Evolutionary conservation across 2,797 vertebrate species (phyloP), one percentile per base, ranked within the genome.

Genomic region (Coranthus polyacanthus): DNA sequence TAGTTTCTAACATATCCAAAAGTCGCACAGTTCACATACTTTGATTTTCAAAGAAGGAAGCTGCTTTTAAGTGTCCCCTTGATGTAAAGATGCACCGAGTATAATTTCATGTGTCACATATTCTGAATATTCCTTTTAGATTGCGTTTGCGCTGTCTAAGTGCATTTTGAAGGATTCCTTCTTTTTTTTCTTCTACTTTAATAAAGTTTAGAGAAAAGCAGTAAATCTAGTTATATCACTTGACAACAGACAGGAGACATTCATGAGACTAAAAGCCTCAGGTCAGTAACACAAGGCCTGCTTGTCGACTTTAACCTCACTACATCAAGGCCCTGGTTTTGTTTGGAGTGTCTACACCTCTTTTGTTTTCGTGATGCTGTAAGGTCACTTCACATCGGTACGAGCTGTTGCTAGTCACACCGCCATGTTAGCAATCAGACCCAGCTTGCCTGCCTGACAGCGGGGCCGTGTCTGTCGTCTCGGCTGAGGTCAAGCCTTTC

Each of bases 401-500:
- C 22, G 16, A 75, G 64, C 44, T 67, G 75, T 44, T 60, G 72
- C 43, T 46, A 43, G 55, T 82, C 77, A 78, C 58, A 50, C 57
- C 68, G 68, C 64, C 65, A 26, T 84, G 84, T 84, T 77, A 59
- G 64, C 62, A 74, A 72, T 85, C 76, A 60, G 44, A 36, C 51
- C 50, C 60, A 43, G 53, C 68, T 76, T 46, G 50, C 59, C 49
- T 68, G 73, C 47, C 36, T 80, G 86, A 86, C 83, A 82, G 68
- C 51, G n/a, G 46, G 47, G 51, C 47, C 11, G 3, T 29, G 52
- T 47, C 49, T 51, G 54, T 53, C 16, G 11, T 32, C 54, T 24
- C 20, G 2, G 52, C 42, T 29, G 66, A 76, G 88, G 84, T 88
- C 78, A 78, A 79, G 72, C 52, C 82, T 79, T 76, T 74, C 74